Base-by-base conservation (phyloP, 2,113 vertebrate species). In the Crocuta crocuta region DNA sequence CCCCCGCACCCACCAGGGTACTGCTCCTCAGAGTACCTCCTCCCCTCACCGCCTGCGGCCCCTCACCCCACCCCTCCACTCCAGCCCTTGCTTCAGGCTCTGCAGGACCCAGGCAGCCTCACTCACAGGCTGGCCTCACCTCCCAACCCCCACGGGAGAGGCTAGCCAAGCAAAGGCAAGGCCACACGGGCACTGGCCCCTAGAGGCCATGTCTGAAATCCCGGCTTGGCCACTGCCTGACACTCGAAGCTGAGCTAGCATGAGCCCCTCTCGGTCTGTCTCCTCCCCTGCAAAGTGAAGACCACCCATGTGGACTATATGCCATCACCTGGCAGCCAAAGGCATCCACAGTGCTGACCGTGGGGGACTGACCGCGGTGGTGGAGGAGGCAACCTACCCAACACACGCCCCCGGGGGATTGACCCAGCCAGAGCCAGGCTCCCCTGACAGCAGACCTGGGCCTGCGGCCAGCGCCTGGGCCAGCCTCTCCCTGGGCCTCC, bases 261-360 rank as follows among this genome's bases (percentile, higher is more conserved):
- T 5, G 53, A 71, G 39, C 35, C 21, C 13, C 26, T 35, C 19
- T 2, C 5, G 12, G 16, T 12, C 24, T 19, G 15, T 7, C 12
- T 61, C n/a, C 9, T 23, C 70, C 5, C 5, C 53, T 33, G 53
- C 3, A 74, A 50, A 28, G 63, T 0, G 35, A 48, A 21, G 66
- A 33, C 12, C 3, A 23, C 31, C 45, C 45, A 13, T 2, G 10
- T 1, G 5, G 48, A 53, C 11, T 16, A 23, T 17, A 17, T 0
- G 21, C 13, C 7, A 9, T 8, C 23, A 9, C 5, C 78, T 55
- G 28, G 48, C 78, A 33, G 19, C 31, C 31, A 33, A 53, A 28
- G 68, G 48, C 10, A 7, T 28, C n/a, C 0, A 13, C 10, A 2
- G 48, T 2, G 9, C 23, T 35, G 24, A 53, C 21, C 13, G 28